Evolutionary conservation across 2,113 vertebrate species (phyloP), one percentile per base, ranked within the genome.

Genomic region (Archilochus colubris): DNA sequence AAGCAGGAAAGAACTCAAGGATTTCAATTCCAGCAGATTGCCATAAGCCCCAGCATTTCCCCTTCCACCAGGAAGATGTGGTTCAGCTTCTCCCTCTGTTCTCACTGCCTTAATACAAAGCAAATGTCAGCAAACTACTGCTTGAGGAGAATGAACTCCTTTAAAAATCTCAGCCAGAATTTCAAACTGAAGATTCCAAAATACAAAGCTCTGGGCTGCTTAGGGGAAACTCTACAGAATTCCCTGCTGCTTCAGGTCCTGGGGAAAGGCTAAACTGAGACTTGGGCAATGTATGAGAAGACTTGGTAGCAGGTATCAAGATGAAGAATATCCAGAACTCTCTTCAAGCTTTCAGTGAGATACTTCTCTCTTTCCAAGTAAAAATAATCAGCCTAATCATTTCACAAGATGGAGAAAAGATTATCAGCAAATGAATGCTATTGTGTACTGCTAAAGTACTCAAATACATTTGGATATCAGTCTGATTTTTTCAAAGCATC

Each of bases 401-500:
- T 94, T 74, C 51, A 31, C 19, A 67, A 38, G 1, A 2, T 8
- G 10, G 63, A 89, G 64, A 57, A 82, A 66, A 69, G 43, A 73
- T 38, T 44, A 80, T 43, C 46, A 58, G 31, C 31, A 85, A 27
- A 51, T 67, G n/a, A 82, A 77, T 54, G 13, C 12, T 74, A 33
- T 25, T 66, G 44, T 73, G 51, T 69, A 59, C 54, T 85, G 51
- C n/a, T 55, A 1, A 85, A 80, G 63, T 55, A 89, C 22, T 51
- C 82, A 55, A 22, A 74, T 53, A 63, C 61, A 94, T 93, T 12
- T 62, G 9, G 58, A 55, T 64, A 19, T 33, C 68, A 73, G 59
- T 58, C 33, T n/a, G 74, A 63, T 77, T 94, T 36, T 74, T 53
- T 24, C 53, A 80, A 77, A 94, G 80, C 58, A 82, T 67, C 81